These are phyloP conservation scores for Caenorhabditis drosophilae DNA, from an alignment of 2,888 invertebrate genomes.

Conservation along the genomic window DNA sequence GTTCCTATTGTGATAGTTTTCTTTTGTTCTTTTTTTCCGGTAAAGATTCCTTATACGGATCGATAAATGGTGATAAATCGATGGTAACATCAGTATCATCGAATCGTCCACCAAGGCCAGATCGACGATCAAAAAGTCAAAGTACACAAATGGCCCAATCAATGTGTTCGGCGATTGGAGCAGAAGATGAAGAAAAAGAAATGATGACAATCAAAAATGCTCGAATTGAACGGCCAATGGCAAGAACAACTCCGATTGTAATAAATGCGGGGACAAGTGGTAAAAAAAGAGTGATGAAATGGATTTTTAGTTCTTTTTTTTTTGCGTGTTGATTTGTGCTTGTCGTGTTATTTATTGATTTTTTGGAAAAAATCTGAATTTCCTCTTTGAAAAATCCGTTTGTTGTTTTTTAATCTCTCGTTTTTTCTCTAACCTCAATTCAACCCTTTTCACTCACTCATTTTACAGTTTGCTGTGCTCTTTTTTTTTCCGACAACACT, in stretches of 20 bases:
- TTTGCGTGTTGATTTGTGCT: too few species aligned
- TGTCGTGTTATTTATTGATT: not conserved
- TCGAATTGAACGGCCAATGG: constrained; percentile 18
- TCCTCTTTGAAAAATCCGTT: too few species aligned
- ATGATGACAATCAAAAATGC: constrained; percentile 9
- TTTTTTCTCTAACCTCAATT: too few species aligned
- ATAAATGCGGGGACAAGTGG: not conserved
- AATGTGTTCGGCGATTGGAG: constrained; percentile 30
- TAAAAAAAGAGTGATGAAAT: not conserved
- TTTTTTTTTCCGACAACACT: not conserved
- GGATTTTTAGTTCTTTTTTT: too few species aligned
- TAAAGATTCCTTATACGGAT: constrained; percentile 24
- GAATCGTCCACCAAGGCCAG: constrained; percentile 18
- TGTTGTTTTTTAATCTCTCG: too few species aligned
- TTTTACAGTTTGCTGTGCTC: constrained; percentile 1
- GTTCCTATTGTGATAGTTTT: not conserved
- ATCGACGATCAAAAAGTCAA: constrained; percentile 11
- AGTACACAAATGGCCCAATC: constrained; percentile 36
- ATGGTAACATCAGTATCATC: not conserved
- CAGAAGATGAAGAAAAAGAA: constrained; percentile 18
- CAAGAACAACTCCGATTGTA: constrained; percentile 8
- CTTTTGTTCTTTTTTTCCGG: not conserved
- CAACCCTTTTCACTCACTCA: too few species aligned
- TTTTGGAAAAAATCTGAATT: too few species aligned
- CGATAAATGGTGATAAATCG: constrained; percentile 11